Percentiles rank a stretch among this genome's conserved stretches.
phyloP scores from a whole-genome alignment of 2,888 invertebrate genomes.

The Chrysotoxum bicinctum region DNA sequence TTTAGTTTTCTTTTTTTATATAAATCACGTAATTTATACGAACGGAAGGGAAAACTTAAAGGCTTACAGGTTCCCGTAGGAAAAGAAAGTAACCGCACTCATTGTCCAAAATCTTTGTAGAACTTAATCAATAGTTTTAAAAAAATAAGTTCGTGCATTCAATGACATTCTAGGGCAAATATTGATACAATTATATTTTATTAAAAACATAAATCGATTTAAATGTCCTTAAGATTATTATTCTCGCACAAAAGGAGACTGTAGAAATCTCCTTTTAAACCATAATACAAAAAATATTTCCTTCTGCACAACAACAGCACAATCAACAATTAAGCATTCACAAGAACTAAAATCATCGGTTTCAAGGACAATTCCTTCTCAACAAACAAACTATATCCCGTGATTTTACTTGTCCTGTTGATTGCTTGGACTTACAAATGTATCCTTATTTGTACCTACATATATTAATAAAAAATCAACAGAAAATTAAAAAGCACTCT shows the following conservation, averaged over 20 bases:
- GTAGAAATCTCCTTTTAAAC: no score
- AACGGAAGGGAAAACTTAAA: neutral
- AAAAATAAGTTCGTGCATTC: neutral
- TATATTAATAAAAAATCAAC: neutral
- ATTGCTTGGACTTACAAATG: neutral
- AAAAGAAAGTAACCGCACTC: neutral
- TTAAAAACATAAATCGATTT: neutral
- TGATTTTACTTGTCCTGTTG: neutral
- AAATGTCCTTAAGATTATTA: neutral
- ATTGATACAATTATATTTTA: neutral
- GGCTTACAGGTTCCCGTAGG: no score
- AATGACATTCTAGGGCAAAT: neutral
- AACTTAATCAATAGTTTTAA: neutral
- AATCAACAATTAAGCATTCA: neutral
- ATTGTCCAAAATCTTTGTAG: neutral
- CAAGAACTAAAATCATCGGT: neutral
- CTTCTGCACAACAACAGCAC: neutral
- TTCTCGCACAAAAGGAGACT: neutral
- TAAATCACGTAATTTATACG: neutral
- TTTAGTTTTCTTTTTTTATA: neutral
- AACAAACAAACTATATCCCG: neutral
- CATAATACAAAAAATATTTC: no score
- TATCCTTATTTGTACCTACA: neutral
- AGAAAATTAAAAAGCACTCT: neutral
- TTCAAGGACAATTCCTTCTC: no score